Evolutionary conservation across 64 coral and sea anemone species (phyloP).

Genomic region (Platygyra sinensis): DNA sequence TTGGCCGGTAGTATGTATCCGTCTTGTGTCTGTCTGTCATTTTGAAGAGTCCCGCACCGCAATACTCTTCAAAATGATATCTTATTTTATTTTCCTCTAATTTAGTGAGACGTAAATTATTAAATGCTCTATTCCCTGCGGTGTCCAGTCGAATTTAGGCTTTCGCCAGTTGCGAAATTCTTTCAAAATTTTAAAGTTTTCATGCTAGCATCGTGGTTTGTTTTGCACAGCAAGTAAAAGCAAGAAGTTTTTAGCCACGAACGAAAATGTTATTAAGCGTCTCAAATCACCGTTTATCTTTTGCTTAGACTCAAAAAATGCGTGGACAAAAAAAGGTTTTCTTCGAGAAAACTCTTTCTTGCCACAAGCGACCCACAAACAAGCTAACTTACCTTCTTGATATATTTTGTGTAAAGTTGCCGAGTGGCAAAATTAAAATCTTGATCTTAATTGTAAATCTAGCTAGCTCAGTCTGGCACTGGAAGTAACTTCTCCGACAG

Average conservation of each 20-base stretch:
- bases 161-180: not conserved
- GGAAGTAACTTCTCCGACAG: not conserved
- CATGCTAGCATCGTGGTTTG: not conserved
- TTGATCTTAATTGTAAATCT: not conserved
- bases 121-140: not conserved
- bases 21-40: not conserved
- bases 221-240: not conserved
- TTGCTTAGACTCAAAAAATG: not conserved
- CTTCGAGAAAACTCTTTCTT: not conserved
- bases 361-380: not conserved
- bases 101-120: constrained; percentile 3
- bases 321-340: not conserved
- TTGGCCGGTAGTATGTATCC: not conserved
- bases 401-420: not conserved
- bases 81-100: not conserved
- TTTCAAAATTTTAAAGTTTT: not conserved
- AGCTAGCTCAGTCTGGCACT: not conserved
- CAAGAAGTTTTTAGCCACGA: not conserved
- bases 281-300: not conserved
- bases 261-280: not conserved
- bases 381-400: not conserved
- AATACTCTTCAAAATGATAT: not conserved
- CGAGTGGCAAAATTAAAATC: not conserved
- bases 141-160: not conserved
- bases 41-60: not conserved